Evolutionary conservation across 2,797 vertebrate species (phyloP).

Genomic region (Enteromius viviparus): DNA sequence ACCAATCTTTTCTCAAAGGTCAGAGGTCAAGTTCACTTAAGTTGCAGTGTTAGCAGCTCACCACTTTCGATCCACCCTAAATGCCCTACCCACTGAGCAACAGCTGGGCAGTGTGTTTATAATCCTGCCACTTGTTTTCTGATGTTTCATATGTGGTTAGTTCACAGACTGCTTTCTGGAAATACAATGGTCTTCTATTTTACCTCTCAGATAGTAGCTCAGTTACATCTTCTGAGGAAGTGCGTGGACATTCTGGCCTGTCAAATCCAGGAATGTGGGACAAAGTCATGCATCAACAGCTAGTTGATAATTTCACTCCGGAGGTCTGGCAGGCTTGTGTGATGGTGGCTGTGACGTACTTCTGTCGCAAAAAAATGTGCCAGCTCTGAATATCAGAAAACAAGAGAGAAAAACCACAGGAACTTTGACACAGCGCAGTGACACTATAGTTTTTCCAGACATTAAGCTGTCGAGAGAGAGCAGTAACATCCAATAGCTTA

Average conservation of each 20-base stretch:
- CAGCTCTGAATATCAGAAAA: slow-evolving; percentile 18
- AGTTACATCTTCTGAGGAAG: slow-evolving; percentile 1
- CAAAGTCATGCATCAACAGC: slow-evolving; percentile 40
- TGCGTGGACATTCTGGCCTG: slow-evolving; percentile 28
- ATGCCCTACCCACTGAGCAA: background rate
- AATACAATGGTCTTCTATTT: slow-evolving; percentile 24
- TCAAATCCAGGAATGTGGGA: slow-evolving; percentile 21
- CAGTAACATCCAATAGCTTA: background rate
- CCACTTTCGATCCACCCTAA: slow-evolving; percentile 14
- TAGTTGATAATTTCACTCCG: slow-evolving; percentile 48
- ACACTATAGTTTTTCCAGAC: slow-evolving; percentile 33
- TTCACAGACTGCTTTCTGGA: slow-evolving; percentile 8
- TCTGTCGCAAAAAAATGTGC: slow-evolving; percentile 31
- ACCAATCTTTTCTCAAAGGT: background rate
- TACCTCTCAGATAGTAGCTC: slow-evolving; percentile 1
- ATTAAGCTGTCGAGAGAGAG: background rate
- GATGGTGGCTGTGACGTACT: slow-evolving; percentile 52
- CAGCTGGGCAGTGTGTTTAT: slow-evolving; percentile 2
- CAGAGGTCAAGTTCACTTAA: slow-evolving; percentile 32
- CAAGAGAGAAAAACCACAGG: slow-evolving; percentile 4
- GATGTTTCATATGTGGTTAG: slow-evolving; percentile 3
- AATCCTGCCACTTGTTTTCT: background rate
- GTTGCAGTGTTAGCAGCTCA: slow-evolving; percentile 9
- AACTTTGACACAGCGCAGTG: slow-evolving; percentile 16
- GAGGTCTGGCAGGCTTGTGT: slow-evolving; percentile 51